phyloP scores from a whole-genome alignment of 2,888 invertebrate species.

The Acleris literana region DNA sequence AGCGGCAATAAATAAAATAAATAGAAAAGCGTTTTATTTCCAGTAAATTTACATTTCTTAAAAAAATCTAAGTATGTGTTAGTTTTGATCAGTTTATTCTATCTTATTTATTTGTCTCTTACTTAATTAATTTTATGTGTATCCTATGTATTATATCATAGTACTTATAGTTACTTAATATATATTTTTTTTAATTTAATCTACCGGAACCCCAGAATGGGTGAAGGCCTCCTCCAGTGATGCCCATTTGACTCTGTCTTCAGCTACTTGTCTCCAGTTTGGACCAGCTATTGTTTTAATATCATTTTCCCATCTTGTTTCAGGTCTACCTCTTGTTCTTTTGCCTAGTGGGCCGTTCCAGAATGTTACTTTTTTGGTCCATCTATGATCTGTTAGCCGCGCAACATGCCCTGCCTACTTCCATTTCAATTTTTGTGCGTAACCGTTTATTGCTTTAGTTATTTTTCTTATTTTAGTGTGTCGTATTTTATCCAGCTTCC shows the following conservation, averaged over 20 bases:
- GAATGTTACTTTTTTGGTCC: constrained; percentile 15
- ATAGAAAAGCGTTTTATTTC: background rate
- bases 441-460: constrained; percentile 1
- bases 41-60: background rate
- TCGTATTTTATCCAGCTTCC: background rate
- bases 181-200: no score
- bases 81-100: background rate
- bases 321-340: constrained; percentile 30
- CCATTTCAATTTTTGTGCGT: constrained; percentile 15
- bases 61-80: background rate
- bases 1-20: background rate
- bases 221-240: constrained; percentile 32
- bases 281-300: constrained; percentile 24
- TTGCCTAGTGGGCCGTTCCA: constrained; percentile 20
- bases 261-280: constrained; percentile 10
- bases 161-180: background rate
- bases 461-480: constrained; percentile 4
- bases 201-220: no score
- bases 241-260: constrained; percentile 32
- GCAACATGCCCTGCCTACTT: constrained; percentile 9
- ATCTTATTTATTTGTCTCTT: background rate
- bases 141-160: background rate
- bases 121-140: background rate
- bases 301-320: constrained; percentile 34
- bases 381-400: constrained; percentile 16